phyloP scores from a whole-genome alignment of 2,797 vertebrate genomes.

The Okamejei kenojei region DNA sequence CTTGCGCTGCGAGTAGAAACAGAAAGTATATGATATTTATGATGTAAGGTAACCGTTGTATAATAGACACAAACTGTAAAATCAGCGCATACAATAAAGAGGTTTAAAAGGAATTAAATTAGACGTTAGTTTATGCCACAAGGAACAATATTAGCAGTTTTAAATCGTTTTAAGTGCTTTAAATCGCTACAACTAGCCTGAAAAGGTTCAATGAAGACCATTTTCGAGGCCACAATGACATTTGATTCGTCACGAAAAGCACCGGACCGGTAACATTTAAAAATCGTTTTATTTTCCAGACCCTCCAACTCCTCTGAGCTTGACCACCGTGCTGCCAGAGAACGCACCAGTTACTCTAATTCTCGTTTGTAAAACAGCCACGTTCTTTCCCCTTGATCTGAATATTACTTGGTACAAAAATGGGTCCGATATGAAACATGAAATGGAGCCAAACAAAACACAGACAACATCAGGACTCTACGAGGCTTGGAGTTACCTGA shows the following conservation, averaged over 20 bases:
- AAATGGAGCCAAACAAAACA: neutral
- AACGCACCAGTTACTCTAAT: neutral
- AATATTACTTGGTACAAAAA: constrained; percentile 9
- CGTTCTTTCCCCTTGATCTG: neutral
- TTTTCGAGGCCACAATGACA: neutral
- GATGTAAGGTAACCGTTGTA: no score
- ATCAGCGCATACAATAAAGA: no score
- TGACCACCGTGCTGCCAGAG: accelerated
- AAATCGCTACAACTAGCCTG: neutral
- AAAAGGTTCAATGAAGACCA: neutral
- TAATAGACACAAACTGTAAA: no score
- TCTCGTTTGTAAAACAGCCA: neutral
- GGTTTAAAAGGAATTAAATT: no score
- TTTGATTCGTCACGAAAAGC: neutral
- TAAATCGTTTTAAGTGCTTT: neutral
- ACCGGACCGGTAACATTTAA: neutral
- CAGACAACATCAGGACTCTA: neutral
- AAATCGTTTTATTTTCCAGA: neutral
- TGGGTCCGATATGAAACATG: neutral
- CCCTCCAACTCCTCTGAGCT: neutral
- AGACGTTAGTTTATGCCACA: no score
- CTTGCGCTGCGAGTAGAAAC: no score
- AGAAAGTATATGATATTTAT: no score
- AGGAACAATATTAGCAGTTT: no score
- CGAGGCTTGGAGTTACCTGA: neutral